Conservation (phyloP, 2,113 vertebrate species). For the Gallinago paraguaiae region DNA sequence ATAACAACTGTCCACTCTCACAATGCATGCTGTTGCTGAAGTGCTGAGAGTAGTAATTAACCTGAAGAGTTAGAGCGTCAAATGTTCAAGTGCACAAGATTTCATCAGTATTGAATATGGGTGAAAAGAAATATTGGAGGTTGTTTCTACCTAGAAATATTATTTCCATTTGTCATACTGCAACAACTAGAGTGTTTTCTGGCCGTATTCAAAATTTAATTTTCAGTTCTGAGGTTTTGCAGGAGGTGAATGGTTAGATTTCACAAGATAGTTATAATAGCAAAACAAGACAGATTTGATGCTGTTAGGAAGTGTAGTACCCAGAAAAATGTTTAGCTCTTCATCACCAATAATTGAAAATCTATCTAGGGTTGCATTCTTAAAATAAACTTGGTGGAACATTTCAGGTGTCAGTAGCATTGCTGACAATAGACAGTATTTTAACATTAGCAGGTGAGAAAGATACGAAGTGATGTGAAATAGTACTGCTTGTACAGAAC, state of each 20-base stretch:
- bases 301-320: neutral
- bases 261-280: neutral
- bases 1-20: neutral
- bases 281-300: neutral
- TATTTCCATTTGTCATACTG: neutral
- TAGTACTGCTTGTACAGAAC: neutral
- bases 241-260: neutral
- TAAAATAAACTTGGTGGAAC: neutral
- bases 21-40: neutral
- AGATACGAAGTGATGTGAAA: neutral
- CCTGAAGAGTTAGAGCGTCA: neutral
- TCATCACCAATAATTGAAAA: neutral
- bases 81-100: neutral
- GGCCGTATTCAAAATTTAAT: neutral
- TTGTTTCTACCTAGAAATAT: neutral
- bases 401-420: neutral
- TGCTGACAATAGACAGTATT: too few species aligned
- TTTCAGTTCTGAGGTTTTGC: neutral
- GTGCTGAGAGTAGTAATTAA: neutral
- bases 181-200: neutral
- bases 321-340: neutral
- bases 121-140: neutral
- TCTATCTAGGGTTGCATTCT: neutral
- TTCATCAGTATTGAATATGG: neutral
- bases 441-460: neutral